Base-by-base conservation (phyloP, 2,113 vertebrate species). In the Meles meles region DNA sequence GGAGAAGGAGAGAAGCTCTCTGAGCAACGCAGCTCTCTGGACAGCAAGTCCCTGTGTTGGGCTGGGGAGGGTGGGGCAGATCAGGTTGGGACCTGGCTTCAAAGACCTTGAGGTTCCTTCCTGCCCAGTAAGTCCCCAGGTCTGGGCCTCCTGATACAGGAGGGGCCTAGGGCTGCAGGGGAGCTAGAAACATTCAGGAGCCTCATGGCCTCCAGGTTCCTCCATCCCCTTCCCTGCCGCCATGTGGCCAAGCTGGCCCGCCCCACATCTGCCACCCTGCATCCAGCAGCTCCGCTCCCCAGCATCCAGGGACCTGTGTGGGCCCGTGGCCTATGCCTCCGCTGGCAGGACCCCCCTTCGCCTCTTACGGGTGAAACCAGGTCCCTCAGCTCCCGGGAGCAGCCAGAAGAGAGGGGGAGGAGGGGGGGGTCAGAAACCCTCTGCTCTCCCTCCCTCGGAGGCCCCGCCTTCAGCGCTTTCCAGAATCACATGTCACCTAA, bases 221-320 rank as follows among this genome's bases (percentile, higher is more conserved):
- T 79, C 47, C 7, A 5, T 67, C 80, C 12, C 25, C 37, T 44
- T 61, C 42, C 49, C 10, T 23, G 20, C 20, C 81, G 12, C 2
- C 44, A 18, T 55, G n/a, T 14, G 44, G n/a, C 55, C 21, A 10
- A 10, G 55, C 83, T 69, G 77, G 39, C 44, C 39, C 0, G 0
- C 52, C 18, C 3, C 3, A 67, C 37, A 52, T 39, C 82, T 88
- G 55, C 52, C 37, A 39, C 20, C 14, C 84, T 0, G 37, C 42
- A 15, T 59, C 82, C 42, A 44, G 92, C 57, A 67, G 37, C 29
- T 67, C 25, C 0, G 29, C 18, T 88, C 57, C 76, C 76, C 55
- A 25, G 1, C 3, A 7, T 0, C 6, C 17, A 74, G 72, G 57
- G 83, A 39, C 34, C 9, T 23, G 7, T 11, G 23, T 6, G 39